These are phyloP conservation scores for Chelidonichthys spinosus DNA, from an alignment of 2,797 vertebrate species.

Conservation along the genomic window DNA sequence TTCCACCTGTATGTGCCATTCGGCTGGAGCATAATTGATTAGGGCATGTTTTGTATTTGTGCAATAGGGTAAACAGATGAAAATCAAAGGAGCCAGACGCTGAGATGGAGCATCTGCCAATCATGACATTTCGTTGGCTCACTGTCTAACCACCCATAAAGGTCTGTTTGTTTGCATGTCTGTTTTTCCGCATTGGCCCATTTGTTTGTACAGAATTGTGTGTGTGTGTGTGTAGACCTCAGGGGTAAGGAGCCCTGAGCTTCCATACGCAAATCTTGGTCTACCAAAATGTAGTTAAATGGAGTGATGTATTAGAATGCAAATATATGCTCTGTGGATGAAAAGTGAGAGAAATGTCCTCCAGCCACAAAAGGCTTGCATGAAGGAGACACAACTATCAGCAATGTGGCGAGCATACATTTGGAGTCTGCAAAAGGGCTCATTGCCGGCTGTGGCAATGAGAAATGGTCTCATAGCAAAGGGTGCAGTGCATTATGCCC, in stretches of 20 bases:
- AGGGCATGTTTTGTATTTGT: slow-evolving; percentile 54
- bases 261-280: slow-evolving; percentile 36
- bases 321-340: slow-evolving; percentile 54
- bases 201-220: slow-evolving; percentile 18
- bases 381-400: slow-evolving; percentile 37
- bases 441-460: neutral
- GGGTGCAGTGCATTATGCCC: neutral
- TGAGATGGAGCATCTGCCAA: slow-evolving; percentile 59
- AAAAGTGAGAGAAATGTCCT: slow-evolving; percentile 45
- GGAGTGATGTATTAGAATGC: slow-evolving; percentile 45
- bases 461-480: neutral
- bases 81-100: slow-evolving; percentile 66
- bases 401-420: slow-evolving; percentile 26
- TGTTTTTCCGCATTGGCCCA: slow-evolving; percentile 39
- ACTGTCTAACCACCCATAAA: slow-evolving; percentile 58
- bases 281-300: slow-evolving; percentile 40
- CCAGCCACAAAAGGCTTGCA: slow-evolving; percentile 36
- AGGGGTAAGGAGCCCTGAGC: slow-evolving; percentile 18
- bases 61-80: slow-evolving; percentile 66
- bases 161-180: slow-evolving; percentile 62
- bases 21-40: slow-evolving; percentile 67
- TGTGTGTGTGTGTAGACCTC: slow-evolving; percentile 19
- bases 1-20: slow-evolving; percentile 69
- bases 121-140: slow-evolving; percentile 77
- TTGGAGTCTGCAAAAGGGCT: slow-evolving; percentile 20